These are phyloP conservation scores for Aporophyla lueneburgensis DNA, from an alignment of 2,888 invertebrate species.

Conservation along the genomic window DNA sequence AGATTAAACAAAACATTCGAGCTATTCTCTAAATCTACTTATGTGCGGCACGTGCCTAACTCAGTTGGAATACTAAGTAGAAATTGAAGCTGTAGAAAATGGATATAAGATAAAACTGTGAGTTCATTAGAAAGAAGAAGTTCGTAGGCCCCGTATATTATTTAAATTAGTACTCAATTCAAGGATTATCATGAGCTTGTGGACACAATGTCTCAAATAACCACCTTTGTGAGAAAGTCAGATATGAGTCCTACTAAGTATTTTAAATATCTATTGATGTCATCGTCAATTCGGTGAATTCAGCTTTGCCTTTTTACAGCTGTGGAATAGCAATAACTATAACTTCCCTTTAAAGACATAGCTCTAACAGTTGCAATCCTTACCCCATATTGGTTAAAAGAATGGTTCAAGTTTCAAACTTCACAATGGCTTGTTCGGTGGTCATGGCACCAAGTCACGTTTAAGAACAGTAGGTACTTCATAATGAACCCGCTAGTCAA, in stretches of 20 bases:
- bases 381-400: neutral
- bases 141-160: neutral
- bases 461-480: conserved; percentile 23
- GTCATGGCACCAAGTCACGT: conserved; percentile 34
- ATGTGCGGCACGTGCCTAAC: neutral
- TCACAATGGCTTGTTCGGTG: neutral
- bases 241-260: conserved; percentile 1
- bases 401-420: conserved; percentile 8
- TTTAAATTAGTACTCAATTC: neutral
- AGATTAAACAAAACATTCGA: neutral
- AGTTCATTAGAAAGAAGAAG: neutral
- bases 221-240: conserved; percentile 12
- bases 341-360: conserved; percentile 1
- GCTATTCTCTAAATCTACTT: neutral
- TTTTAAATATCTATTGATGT: neutral
- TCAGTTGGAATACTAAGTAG: neutral
- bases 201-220: conserved; percentile 2
- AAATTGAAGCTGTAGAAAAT: neutral
- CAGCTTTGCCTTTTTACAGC: neutral
- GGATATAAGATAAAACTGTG: neutral
- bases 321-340: conserved; percentile 2
- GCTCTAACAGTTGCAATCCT: conserved; percentile 9
- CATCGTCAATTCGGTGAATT: conserved; percentile 15
- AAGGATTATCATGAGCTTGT: neutral
- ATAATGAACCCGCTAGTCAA: conserved; percentile 41